Evolutionary conservation across 2,888 invertebrate genomes (phyloP), one percentile per base, ranked within the genome.

Genomic region (Altica lythri): DNA sequence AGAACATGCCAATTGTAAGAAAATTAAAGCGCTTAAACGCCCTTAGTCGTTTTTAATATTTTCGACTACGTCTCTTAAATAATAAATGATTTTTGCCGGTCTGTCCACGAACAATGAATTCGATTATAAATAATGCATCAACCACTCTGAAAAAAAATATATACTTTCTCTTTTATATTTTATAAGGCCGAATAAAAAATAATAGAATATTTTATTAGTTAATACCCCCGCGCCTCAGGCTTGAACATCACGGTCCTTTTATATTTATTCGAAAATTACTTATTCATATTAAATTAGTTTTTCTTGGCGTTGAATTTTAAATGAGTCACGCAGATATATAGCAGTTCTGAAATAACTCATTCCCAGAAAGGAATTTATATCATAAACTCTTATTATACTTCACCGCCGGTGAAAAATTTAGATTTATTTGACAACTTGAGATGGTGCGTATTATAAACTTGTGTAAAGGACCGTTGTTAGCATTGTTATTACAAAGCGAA

Each of bases 271-370:
- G 72, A 68, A 46, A 71, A 75, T 76, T 74, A 76, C 72, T 75
- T 75, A 76, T 76, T 76, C 75, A 76, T 75, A 73, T 75, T 74
- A 75, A 75, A 76, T 76, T 75, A 76, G 75, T 74, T 75, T 73
- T 74, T 72, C 72, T 73, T 72, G 72, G 72, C 71, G 71, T 73
- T 71, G 74, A 73, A 74, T 74, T 74, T 72, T 69, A 72, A 73
- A 73, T 71, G 71, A 72, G 72, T 72, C 73, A 73, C 72, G 72
- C 70, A 72, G 73, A 72, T 71, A 72, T 72, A 71, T 71, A 65
- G 67, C 62, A 58, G 64, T 64, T 65, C 67, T 64, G 66, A 68
- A 70, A 71, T 71, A 71, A 71, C 71, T 72, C 72, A 71, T 71
- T 70, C 68, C 65, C 62, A 61, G 68, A 50, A 70, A 66, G 65